Evolutionary conservation across 2,888 invertebrate species (phyloP).

Genomic region (Digitonthophagus gazella): DNA sequence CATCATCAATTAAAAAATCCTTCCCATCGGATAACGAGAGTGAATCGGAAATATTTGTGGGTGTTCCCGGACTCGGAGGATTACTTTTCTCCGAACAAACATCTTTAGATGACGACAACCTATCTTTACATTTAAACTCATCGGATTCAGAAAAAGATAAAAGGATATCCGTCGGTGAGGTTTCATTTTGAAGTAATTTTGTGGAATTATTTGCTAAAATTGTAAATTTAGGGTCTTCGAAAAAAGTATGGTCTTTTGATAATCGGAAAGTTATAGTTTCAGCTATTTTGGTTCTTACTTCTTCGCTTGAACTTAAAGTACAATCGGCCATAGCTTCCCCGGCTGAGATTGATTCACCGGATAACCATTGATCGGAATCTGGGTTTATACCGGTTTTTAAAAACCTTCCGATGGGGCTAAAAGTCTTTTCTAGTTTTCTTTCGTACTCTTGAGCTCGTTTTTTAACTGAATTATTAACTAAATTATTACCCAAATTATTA

Average conservation of each 20-base stretch:
- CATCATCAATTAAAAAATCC: constrained; percentile 83
- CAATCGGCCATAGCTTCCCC: constrained; percentile 68
- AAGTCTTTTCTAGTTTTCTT: constrained; percentile 43
- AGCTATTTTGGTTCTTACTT: constrained; percentile 44
- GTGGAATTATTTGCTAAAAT: constrained; percentile 66
- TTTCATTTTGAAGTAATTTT: constrained; percentile 75
- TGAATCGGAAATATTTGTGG: constrained; percentile 74
- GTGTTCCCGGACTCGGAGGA: constrained; percentile 70
- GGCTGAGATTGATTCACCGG: constrained; percentile 54
- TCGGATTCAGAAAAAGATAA: constrained; percentile 65
- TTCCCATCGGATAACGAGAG: constrained; percentile 78
- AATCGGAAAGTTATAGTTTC: constrained; percentile 35
- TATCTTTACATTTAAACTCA: constrained; percentile 42
- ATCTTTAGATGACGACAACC: constrained; percentile 52
- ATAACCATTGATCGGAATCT: constrained; percentile 30
- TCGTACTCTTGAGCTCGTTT: constrained; percentile 55
- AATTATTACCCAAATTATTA: constrained; percentile 47
- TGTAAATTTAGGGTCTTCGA: constrained; percentile 75
- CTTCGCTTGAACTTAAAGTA: constrained; percentile 57
- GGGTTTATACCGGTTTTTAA: constrained; percentile 21
- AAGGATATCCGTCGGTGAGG: constrained; percentile 78
- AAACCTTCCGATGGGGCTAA: not conserved
- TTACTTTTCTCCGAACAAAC: constrained; percentile 48
- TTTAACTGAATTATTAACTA: no score
- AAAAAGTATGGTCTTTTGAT: constrained; percentile 48